These are phyloP conservation scores for Schizopygopsis malacanthus DNA, from an alignment of 2,797 vertebrate genomes.

Conservation along the genomic window DNA sequence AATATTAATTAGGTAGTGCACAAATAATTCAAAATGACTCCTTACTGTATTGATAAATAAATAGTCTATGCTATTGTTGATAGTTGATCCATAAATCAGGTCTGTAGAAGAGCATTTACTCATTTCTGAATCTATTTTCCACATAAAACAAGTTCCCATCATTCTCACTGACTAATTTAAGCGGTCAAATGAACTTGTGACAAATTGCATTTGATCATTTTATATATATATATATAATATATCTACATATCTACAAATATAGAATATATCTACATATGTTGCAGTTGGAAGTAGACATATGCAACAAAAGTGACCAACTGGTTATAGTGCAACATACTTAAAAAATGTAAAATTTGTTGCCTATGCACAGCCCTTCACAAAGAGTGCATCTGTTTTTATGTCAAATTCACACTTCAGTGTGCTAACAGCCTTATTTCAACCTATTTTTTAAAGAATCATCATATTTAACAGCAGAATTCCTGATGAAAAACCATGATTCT, in stretches of 20 bases:
- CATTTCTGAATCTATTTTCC: not conserved
- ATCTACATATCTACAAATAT: too few species aligned
- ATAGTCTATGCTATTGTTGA: not conserved
- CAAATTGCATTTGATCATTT: not conserved
- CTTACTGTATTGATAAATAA: conserved; percentile 6
- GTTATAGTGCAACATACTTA: not conserved
- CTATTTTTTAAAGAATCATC: too few species aligned
- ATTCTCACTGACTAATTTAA: not conserved
- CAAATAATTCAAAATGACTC: conserved; percentile 21
- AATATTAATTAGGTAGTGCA: not conserved
- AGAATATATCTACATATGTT: not conserved
- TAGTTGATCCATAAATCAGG: not conserved
- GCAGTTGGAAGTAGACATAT: not conserved
- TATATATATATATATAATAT: not conserved
- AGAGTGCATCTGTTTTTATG: not conserved
- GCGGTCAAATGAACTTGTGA: not conserved
- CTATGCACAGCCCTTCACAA: not conserved
- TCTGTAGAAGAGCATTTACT: not conserved
- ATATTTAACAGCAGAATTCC: too few species aligned
- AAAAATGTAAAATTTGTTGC: not conserved
- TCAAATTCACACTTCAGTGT: not conserved
- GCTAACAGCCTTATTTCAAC: not conserved
- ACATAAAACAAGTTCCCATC: not conserved
- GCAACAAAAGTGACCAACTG: not conserved
- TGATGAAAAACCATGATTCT: too few species aligned